Percentiles rank a stretch among this genome's conserved stretches.
These are phyloP conservation scores for Erebia aethiops DNA, from an alignment of 2,888 invertebrate species.

Conservation along the genomic window DNA sequence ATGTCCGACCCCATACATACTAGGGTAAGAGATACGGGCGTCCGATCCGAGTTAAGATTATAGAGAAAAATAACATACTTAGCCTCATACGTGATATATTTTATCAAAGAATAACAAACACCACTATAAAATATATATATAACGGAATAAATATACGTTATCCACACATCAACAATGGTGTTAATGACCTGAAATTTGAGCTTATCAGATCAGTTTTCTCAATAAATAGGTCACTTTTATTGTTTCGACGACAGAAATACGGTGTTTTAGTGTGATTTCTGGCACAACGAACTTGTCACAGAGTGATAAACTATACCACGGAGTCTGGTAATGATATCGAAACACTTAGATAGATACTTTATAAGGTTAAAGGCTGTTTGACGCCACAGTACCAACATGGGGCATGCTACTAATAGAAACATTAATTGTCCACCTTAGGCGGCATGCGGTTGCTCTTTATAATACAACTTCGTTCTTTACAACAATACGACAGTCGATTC, in stretches of 20 bases:
- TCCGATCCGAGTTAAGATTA: constrained; percentile 55
- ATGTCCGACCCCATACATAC: constrained; percentile 50
- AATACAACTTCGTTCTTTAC: too few relatives aligned
- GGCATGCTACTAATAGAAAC: too few relatives aligned
- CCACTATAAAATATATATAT: constrained; percentile 32
- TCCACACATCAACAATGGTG: constrained; percentile 62
- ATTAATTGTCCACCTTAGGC: too few relatives aligned
- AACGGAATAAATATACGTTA: constrained; percentile 46
- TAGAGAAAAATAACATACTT: constrained; percentile 59
- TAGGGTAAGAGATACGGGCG: constrained; percentile 44
- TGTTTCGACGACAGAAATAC: constrained; percentile 62
- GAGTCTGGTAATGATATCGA: background rate
- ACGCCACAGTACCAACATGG: too few relatives aligned
- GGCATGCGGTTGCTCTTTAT: too few relatives aligned
- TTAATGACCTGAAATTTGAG: constrained; percentile 71
- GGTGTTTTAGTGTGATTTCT: constrained; percentile 59
- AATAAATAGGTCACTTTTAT: constrained; percentile 78
- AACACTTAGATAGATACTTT: background rate
- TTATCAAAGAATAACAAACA: constrained; percentile 43
- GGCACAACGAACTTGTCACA: constrained; percentile 53
- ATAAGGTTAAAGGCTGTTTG: constrained; percentile 27
- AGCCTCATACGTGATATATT: constrained; percentile 45
- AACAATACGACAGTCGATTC: too few relatives aligned
- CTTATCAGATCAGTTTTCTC: constrained; percentile 67
- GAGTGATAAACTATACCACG: constrained; percentile 32